Percentiles rank a stretch among this genome's conserved stretches.
Evolutionary conservation across 1,140 invertebrate genomes (phyloP).

Genomic region (Eriosoma lanigerum): DNA sequence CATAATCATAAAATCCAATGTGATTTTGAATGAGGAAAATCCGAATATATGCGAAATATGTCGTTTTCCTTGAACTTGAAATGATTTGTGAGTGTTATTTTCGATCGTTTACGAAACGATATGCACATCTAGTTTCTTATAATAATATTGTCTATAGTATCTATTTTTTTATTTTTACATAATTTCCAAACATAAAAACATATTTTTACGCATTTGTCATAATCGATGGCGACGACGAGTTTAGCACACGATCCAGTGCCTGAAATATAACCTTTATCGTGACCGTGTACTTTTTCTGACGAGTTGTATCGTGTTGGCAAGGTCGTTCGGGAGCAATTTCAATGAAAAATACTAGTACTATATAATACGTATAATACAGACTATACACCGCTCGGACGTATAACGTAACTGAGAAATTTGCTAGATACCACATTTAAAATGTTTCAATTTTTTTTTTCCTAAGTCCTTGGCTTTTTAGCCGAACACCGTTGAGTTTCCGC

Average conservation of each 20-base stretch:
- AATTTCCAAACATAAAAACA: too few relatives aligned
- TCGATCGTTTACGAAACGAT: constrained; percentile 13
- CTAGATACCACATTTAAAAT: not conserved
- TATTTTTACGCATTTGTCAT: too few relatives aligned
- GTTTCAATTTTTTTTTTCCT: not conserved
- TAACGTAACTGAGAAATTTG: not conserved
- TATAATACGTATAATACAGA: not conserved
- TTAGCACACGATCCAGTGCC: not conserved
- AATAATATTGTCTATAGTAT: too few relatives aligned
- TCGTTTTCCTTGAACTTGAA: constrained; percentile 30
- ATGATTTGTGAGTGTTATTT: constrained; percentile 9
- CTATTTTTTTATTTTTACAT: too few relatives aligned
- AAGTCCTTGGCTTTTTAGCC: not conserved
- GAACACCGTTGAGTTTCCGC: not conserved
- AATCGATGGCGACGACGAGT: too few relatives aligned
- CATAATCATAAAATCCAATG: too few relatives aligned
- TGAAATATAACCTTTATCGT: constrained; percentile 17
- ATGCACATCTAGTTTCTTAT: too few relatives aligned
- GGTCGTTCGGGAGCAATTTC: constrained; percentile 6
- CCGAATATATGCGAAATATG: not conserved
- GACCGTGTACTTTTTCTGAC: constrained; percentile 39
- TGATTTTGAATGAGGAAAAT: constrained; percentile 10
- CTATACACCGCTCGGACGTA: not conserved
- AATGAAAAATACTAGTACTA: constrained; percentile 2
- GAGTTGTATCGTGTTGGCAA: not conserved